Evolutionary conservation across 2,888 invertebrate genomes (phyloP).

Genomic region (Eilema depressum): DNA sequence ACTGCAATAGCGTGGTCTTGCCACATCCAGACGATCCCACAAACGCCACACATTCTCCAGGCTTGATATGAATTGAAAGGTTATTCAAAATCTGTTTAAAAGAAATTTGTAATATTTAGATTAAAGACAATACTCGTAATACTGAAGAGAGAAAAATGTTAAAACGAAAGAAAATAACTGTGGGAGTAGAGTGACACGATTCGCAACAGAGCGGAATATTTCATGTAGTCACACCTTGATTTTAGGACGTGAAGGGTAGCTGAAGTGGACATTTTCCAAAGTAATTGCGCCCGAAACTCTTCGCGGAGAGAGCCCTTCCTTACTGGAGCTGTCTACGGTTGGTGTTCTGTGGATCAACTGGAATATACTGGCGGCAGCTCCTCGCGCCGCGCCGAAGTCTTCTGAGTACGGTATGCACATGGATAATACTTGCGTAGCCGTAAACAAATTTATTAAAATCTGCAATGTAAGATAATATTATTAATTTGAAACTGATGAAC

Average conservation of each 20-base stretch:
- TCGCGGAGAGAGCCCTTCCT: constrained; percentile 86
- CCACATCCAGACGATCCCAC: constrained; percentile 93
- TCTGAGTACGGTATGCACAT: constrained; percentile 92
- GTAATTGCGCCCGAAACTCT: constrained; percentile 89
- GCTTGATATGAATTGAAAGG: constrained; percentile 87
- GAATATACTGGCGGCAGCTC: constrained; percentile 91
- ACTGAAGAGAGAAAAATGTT: neutral
- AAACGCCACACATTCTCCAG: constrained; percentile 91
- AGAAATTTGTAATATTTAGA: neutral
- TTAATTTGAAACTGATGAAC: neutral
- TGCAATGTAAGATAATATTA: constrained; percentile 51
- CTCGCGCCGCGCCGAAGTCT: constrained; percentile 90
- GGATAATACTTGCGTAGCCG: constrained; percentile 92
- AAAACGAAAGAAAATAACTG: neutral
- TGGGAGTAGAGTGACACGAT: neutral
- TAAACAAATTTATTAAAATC: constrained; percentile 91
- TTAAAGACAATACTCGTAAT: neutral
- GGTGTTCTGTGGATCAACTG: constrained; percentile 90
- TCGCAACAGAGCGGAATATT: neutral
- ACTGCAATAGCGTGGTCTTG: constrained; percentile 92
- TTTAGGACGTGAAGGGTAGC: constrained; percentile 92
- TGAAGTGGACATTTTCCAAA: constrained; percentile 90
- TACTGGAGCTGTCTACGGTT: constrained; percentile 89
- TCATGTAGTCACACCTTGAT: constrained; percentile 77
- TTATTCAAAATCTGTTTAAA: constrained; percentile 88